These are phyloP conservation scores for Madoqua kirkii DNA, from an alignment of 2,113 vertebrate species.

Conservation along the genomic window DNA sequence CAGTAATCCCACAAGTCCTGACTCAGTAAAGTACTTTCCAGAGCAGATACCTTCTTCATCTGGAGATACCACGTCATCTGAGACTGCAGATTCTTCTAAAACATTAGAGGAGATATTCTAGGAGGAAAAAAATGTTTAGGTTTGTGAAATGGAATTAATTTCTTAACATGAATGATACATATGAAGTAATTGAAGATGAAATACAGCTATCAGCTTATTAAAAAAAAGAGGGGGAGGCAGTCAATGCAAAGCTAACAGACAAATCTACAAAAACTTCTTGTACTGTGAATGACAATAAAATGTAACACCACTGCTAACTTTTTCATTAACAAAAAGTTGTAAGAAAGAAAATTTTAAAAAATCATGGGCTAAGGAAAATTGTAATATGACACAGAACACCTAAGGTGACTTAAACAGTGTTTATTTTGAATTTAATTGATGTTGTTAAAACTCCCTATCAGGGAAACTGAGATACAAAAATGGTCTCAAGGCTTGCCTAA, in stretches of 20 bases:
- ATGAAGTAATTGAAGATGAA: background rate
- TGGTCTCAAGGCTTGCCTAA: background rate
- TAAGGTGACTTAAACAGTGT: background rate
- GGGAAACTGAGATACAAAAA: background rate
- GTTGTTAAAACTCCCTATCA: background rate
- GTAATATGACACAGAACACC: background rate
- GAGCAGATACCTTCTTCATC: conserved; percentile 99
- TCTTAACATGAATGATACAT: background rate
- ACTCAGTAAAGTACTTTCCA: conserved; percentile 98
- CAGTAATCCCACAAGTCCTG: conserved; percentile 95
- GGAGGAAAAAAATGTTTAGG: background rate
- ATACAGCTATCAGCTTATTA: background rate
- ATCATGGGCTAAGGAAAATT: background rate
- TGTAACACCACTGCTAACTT: background rate
- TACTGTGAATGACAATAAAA: background rate
- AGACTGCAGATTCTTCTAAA: conserved; percentile 97
- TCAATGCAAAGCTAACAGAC: background rate
- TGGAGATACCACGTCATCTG: conserved; percentile 97
- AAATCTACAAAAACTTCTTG: background rate
- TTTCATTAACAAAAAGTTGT: background rate
- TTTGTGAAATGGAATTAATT: background rate
- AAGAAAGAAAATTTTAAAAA: background rate
- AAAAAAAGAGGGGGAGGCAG: background rate
- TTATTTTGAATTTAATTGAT: background rate
- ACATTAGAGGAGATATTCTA: conserved; percentile 99